phyloP scores from a whole-genome alignment of 2,888 invertebrate species.

The Aquatica leii region DNA sequence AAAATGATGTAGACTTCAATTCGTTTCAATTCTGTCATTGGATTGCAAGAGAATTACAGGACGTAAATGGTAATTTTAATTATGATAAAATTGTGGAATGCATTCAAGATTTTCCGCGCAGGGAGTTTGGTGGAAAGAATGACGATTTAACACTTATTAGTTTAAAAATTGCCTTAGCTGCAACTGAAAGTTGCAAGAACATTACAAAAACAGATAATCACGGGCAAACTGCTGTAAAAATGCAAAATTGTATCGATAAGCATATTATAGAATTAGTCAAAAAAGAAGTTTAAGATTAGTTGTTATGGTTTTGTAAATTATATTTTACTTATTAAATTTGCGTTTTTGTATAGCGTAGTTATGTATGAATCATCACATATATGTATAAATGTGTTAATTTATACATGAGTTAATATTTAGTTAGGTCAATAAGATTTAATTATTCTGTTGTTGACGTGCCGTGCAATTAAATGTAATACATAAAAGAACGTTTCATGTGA shows the following conservation, averaged over 20 bases:
- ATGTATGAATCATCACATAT: too few relatives aligned
- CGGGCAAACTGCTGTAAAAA: slow-evolving; percentile 11
- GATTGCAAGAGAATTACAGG: not conserved
- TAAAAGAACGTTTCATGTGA: too few relatives aligned
- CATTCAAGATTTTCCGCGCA: not conserved
- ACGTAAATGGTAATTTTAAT: slow-evolving; percentile 6
- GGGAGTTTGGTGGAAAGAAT: not conserved
- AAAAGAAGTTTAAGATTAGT: not conserved
- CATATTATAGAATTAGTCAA: slow-evolving; percentile 10
- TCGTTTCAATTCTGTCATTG: slow-evolving; percentile 3
- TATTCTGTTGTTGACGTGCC: too few relatives aligned
- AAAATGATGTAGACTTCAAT: slow-evolving; percentile 9
- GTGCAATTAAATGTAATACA: too few relatives aligned
- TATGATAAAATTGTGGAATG: slow-evolving; percentile 2
- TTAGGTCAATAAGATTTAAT: too few relatives aligned
- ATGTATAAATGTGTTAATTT: too few relatives aligned
- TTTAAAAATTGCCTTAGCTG: slow-evolving; percentile 7
- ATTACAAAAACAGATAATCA: not conserved
- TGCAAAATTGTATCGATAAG: slow-evolving; percentile 16
- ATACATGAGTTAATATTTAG: too few relatives aligned
- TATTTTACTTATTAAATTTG: not conserved
- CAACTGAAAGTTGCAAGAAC: slow-evolving; percentile 3
- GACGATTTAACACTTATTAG: slow-evolving; percentile 1
- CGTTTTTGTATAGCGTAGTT: too few relatives aligned
- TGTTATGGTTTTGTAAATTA: not conserved